Evolutionary conservation across 2,888 invertebrate species (phyloP).

Genomic region (Lamellibrachia columna): DNA sequence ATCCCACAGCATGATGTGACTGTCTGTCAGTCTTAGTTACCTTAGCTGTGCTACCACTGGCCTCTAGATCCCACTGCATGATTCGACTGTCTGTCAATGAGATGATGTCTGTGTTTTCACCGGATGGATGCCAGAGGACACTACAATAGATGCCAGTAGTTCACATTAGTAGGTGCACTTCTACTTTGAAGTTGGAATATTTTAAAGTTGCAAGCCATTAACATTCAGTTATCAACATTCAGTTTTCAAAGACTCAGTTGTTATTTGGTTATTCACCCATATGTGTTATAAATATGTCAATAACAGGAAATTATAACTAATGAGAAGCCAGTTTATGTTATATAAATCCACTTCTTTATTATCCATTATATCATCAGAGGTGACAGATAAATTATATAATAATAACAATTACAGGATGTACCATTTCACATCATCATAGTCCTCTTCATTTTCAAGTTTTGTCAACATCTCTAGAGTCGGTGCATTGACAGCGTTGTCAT

Average conservation of each 20-base stretch:
- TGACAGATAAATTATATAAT: too few species aligned
- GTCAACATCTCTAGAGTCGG: constrained; percentile 66
- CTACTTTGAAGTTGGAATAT: too few species aligned
- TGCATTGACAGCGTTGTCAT: constrained; percentile 55
- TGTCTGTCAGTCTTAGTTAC: background rate
- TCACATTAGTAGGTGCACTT: too few species aligned
- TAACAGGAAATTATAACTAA: background rate
- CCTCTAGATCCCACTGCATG: constrained; percentile 79
- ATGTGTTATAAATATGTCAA: background rate
- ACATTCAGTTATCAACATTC: too few species aligned
- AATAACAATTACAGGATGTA: constrained; percentile 31
- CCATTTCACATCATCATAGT: constrained; percentile 74
- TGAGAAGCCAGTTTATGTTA: background rate
- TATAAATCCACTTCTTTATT: background rate
- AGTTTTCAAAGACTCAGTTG: too few species aligned
- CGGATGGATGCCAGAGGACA: constrained; percentile 85
- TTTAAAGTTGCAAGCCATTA: too few species aligned
- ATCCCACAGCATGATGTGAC: constrained; percentile 69
- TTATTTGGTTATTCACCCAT: too few species aligned
- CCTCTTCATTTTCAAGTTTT: constrained; percentile 66
- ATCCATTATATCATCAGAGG: background rate
- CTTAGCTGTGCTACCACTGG: constrained; percentile 45
- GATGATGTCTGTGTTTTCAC: constrained; percentile 76
- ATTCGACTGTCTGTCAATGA: constrained; percentile 83
- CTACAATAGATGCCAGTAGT: constrained; percentile 57